Conservation (phyloP, 2,113 vertebrate genomes). For the Megalops atlanticus region DNA sequence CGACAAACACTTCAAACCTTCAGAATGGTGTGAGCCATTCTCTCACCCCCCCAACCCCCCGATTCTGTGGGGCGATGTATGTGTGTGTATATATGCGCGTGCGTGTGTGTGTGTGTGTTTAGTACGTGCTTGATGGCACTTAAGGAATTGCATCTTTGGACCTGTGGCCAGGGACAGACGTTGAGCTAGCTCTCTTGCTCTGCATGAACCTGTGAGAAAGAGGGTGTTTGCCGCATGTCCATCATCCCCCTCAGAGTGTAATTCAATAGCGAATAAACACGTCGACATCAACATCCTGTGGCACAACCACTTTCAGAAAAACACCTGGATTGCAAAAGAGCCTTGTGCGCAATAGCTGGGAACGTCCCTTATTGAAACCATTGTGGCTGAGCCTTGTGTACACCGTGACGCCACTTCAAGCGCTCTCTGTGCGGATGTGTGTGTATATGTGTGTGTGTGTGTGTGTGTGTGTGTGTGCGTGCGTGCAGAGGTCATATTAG, state of each 20-base stretch:
- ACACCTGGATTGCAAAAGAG: neutral
- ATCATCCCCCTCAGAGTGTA: neutral
- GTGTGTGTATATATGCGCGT: neutral
- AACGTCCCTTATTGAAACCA: constrained; percentile 1
- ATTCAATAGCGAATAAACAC: neutral
- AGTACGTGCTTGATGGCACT: too few relatives aligned
- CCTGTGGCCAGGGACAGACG: too few relatives aligned
- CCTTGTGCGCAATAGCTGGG: neutral
- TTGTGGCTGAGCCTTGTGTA: neutral
- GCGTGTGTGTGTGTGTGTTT: too few relatives aligned
- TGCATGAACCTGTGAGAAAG: neutral
- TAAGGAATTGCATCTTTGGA: too few relatives aligned
- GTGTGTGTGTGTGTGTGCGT: too few relatives aligned
- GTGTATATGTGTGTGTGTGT: neutral
- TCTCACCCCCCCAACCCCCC: neutral
- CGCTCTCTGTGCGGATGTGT: neutral
- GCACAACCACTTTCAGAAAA: neutral
- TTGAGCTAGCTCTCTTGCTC: too few relatives aligned
- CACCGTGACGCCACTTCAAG: constrained; percentile 6
- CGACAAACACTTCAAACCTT: neutral
- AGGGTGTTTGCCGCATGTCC: neutral
- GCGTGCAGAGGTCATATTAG: too few relatives aligned
- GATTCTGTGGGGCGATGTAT: neutral
- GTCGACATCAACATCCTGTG: neutral
- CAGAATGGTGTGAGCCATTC: neutral